Base-by-base conservation (phyloP, 2,113 vertebrate genomes). In the Callipepla squamata region DNA sequence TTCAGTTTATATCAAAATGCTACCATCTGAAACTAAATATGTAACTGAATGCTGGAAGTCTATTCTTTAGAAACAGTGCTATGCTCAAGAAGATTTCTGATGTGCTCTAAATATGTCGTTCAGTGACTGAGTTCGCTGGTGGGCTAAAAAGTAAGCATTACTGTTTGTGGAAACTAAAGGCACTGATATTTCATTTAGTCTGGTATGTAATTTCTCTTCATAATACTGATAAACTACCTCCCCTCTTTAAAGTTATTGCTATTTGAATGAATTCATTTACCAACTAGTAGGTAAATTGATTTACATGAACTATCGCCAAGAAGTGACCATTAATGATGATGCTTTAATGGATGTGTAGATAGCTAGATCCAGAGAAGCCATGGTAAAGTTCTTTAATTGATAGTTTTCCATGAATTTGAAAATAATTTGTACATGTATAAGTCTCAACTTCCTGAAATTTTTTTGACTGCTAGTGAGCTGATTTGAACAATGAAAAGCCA, bases 381-480 rank as follows among this genome's bases (percentile, higher is more conserved):
- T 50, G 81, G 89, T 93, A 93, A 96, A 77, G 47, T 92, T 96
- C 93, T 97, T 65, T 83, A 95, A 96, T 22, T 93, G 80, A 76
- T 86, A 96, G 90, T 92, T 96, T 95, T 92, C 61, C 76, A 69
- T 94, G 48, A 30, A 84, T 91, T 96, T 89, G 95, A 92, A 97
- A 90, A 84, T 95, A 97, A 97, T 97, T 95, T 97, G 92, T 95
- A 93, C 47, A 85, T 97, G 94, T 95, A 97, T 93, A 90, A 94
- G 78, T 82, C 76, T 40, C 93, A 93, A 92, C 90, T 96, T 94
- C 96, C 94, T 96, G 85, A 89, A 96, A 93, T 74, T 85, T 82
- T 53, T 96, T 90, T 97, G 77, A 88, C 96, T 95, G 81, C 80
- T 89, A 93, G 94, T 83, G 83, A 94, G 68, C 88, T 82, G 91